Evolutionary conservation across 2,797 vertebrate genomes (phyloP).

Genomic region (Argya squamiceps): DNA sequence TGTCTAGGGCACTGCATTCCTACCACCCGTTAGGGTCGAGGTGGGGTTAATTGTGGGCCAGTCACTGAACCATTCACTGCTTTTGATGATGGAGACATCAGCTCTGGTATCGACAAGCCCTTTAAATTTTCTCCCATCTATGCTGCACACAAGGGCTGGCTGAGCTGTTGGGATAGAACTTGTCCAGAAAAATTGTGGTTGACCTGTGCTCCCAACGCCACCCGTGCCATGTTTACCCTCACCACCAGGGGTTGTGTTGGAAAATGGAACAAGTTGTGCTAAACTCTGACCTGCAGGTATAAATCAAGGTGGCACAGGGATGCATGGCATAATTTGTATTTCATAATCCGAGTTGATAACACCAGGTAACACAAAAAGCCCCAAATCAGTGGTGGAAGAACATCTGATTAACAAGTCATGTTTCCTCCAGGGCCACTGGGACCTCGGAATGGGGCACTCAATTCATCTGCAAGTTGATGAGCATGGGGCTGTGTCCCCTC

Average conservation of each 20-base stretch:
- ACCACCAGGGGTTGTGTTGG: neutral
- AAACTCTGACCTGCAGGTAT: neutral
- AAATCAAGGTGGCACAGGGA: neutral
- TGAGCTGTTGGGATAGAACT: neutral
- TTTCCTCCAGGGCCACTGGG: neutral
- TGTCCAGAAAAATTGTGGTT: neutral
- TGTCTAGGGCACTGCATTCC: neutral
- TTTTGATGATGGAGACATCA: neutral
- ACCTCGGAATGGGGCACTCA: rapidly evolving
- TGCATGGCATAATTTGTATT: neutral
- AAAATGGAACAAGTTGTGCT: neutral
- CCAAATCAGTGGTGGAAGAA: neutral
- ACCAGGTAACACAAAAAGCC: neutral
- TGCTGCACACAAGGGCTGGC: neutral
- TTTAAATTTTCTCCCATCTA: neutral
- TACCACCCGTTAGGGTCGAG: rapidly evolving
- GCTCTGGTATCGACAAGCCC: neutral
- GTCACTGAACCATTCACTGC: neutral
- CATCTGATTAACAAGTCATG: neutral
- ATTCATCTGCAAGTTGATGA: no score
- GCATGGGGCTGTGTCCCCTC: neutral
- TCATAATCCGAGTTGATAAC: rapidly evolving
- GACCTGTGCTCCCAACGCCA: neutral
- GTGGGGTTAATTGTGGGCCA: neutral
- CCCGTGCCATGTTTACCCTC: neutral